Percentiles rank a stretch among this genome's conserved stretches.
Evolutionary conservation across 2,888 invertebrate species (phyloP).

Genomic region (Acheta domesticus): DNA sequence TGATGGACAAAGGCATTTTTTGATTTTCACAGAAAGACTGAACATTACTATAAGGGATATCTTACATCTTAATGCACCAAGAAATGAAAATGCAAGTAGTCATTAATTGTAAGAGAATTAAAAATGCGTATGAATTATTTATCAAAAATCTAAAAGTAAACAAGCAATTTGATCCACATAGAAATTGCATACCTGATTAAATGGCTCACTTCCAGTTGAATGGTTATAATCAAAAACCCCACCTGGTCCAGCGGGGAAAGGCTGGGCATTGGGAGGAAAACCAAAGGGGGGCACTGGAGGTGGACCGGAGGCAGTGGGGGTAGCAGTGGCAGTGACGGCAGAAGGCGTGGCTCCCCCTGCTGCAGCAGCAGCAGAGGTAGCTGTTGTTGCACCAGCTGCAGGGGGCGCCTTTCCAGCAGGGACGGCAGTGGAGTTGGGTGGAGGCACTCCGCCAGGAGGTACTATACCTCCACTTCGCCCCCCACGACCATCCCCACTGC

Average conservation of each 20-base stretch:
- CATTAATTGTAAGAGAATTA: too few species aligned
- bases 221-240: conserved; percentile 38
- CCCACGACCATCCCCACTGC: conserved; percentile 42
- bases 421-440: background rate
- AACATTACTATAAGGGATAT: too few species aligned
- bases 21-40: too few species aligned
- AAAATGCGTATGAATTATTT: too few species aligned
- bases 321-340: conserved; percentile 25
- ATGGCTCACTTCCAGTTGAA: conserved; percentile 34
- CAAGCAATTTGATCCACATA: too few species aligned
- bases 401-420: conserved; percentile 19
- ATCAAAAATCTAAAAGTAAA: too few species aligned
- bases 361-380: background rate
- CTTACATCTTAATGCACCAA: too few species aligned
- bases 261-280: conserved; percentile 29
- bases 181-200: conserved; percentile 23
- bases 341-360: conserved; percentile 12
- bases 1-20: too few species aligned
- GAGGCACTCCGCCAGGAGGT: conserved; percentile 25
- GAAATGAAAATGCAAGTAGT: too few species aligned
- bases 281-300: conserved; percentile 32
- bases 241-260: conserved; percentile 26
- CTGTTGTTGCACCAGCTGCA: background rate
- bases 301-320: conserved; percentile 23
- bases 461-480: conserved; percentile 23